Evolutionary conservation across 2,113 vertebrate species (phyloP), one percentile per base, ranked within the genome.

Genomic region (Pseudorectes ferrugineus): DNA sequence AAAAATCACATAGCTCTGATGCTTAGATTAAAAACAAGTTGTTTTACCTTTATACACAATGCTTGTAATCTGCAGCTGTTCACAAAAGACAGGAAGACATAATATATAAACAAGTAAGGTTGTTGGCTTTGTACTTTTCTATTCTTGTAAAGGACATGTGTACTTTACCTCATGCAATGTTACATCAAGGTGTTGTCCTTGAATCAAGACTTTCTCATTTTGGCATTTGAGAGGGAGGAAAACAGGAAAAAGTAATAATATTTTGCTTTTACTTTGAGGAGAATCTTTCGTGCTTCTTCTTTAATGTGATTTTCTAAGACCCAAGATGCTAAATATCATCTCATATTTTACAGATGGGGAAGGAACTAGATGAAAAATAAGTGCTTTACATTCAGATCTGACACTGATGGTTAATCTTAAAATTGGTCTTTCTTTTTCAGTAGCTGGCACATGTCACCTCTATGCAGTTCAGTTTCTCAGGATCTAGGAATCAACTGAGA

Each of bases 21-120:
- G 65, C 21, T 84, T 88, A 86, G 91, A 93, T 96, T 94, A 93
- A 94, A 95, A 95, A 2, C 58, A 83, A 95, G 71, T 59, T 91
- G 33, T 26, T 95, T 92, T 94, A 77, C 43, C 40, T 51, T 84
- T 82, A 85, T 42, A 61, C 17, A n/a, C 21, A 40, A 46, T 71
- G 26, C n/a, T 95, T 90, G 40, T 33, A 86, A 84, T 88, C 61
- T 94, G 86, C 94, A 96, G 81, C 84, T 96, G 86, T 92, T 97
- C 92, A 88, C 57, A 74, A 88, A 96, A 89, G 35, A 85, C 16
- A 15, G 81, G 45, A 88, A 86, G 42, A 88, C 21, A 82, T 57
- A 66, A 89, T 66, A 58, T 43, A 79, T 62, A 81, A 93, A 59
- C 36, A 79, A 73, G 36, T 57, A 93, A 81, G 24, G 36, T 54